A percentile compares a stretch with the other conserved stretches of the same genome.
Conservation (phyloP, 2,113 vertebrate species). For the Geococcyx californianus region DNA sequence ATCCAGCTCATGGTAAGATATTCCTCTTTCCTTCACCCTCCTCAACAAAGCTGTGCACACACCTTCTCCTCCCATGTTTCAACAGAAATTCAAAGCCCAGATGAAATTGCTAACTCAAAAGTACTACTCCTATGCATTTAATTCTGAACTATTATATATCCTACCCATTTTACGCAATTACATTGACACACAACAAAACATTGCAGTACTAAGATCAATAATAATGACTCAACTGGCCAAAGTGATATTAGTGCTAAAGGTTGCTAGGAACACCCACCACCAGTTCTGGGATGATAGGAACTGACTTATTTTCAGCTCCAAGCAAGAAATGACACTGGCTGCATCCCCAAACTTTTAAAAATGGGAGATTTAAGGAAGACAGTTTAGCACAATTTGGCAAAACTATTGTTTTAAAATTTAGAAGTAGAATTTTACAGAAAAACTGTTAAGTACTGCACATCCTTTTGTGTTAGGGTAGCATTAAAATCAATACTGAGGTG, state of each 20-base stretch:
- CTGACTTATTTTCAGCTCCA: background rate
- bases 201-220: background rate
- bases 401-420: background rate
- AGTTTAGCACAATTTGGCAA: background rate
- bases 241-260: background rate
- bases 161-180: rapidly evolving
- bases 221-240: background rate
- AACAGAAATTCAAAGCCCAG: background rate
- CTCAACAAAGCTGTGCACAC: background rate
- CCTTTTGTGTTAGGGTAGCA: conserved; percentile 19
- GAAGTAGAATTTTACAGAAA: background rate
- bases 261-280: background rate
- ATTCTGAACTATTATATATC: background rate
- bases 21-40: background rate
- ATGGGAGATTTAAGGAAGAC: background rate
- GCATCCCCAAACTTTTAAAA: background rate
- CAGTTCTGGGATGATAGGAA: background rate
- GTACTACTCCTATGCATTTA: background rate
- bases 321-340: background rate
- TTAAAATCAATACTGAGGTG: background rate
- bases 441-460: background rate
- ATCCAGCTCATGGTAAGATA: background rate
- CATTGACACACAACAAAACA: background rate
- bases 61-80: background rate
- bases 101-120: background rate